These are phyloP conservation scores for Thymelicus lineola DNA, from an alignment of 2,888 invertebrate species.

Conservation along the genomic window DNA sequence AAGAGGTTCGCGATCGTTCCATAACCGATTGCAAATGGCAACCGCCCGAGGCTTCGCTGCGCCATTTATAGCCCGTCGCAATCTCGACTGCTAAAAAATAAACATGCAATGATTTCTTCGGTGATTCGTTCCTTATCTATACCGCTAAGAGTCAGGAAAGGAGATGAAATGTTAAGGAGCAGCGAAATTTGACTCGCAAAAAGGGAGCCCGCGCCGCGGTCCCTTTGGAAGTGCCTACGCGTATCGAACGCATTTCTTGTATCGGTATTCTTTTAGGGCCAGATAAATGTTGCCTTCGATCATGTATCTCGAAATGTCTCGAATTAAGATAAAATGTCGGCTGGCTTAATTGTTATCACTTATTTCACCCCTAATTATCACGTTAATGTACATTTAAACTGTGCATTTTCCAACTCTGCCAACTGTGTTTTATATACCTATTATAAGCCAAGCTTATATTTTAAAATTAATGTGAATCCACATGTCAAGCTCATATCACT, in stretches of 20 bases:
- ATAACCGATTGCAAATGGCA: slow-evolving; percentile 84
- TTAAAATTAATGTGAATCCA: neutral
- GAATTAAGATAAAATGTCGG: slow-evolving; percentile 35
- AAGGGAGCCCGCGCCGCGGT: slow-evolving; percentile 54
- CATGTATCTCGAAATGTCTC: slow-evolving; percentile 35
- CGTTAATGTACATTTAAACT: neutral
- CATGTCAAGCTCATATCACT: neutral
- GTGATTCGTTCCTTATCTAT: slow-evolving; percentile 68
- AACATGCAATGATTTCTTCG: slow-evolving; percentile 72
- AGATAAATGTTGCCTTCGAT: slow-evolving; percentile 41
- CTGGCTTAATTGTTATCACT: slow-evolving; percentile 35
- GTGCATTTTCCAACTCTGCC: neutral
- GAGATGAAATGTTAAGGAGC: slow-evolving; percentile 62
- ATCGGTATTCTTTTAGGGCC: slow-evolving; percentile 39
- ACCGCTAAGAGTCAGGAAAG: slow-evolving; percentile 60
- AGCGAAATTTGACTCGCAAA: slow-evolving; percentile 59
- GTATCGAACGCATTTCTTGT: slow-evolving; percentile 60
- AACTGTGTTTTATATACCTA: too few relatives aligned
- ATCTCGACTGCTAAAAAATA: slow-evolving; percentile 80
- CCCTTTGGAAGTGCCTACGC: slow-evolving; percentile 67
- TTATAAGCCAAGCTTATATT: too few relatives aligned
- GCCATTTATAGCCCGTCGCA: slow-evolving; percentile 81
- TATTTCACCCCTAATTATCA: slow-evolving; percentile 23
- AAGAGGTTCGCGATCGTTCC: slow-evolving; percentile 81
- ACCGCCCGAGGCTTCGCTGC: slow-evolving; percentile 72